Percentiles rank a stretch among this genome's conserved stretches.
Evolutionary conservation across 1,140 invertebrate genomes (phyloP).

Genomic region (Calycopis cecrops): DNA sequence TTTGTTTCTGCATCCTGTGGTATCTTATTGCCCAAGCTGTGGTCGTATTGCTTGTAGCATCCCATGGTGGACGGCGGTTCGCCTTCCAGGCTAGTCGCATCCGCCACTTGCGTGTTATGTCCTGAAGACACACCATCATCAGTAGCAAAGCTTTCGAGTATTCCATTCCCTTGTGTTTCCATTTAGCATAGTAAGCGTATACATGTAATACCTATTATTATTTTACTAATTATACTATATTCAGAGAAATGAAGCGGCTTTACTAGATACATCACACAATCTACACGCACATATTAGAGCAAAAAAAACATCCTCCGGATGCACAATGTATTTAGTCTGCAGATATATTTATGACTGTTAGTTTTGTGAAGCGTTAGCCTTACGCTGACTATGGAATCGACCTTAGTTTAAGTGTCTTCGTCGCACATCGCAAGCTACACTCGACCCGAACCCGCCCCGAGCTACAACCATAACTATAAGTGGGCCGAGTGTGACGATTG

Average conservation of each 20-base stretch:
- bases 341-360: conserved; percentile 52
- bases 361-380: conserved; percentile 71
- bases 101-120: conserved; percentile 88
- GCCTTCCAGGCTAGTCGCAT: conserved; percentile 90
- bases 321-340: conserved; percentile 66
- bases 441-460: conserved; percentile 62
- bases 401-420: conserved; percentile 71
- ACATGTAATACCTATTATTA: conserved; percentile 29
- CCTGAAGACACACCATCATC: conserved; percentile 79
- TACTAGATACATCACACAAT: conserved; percentile 67
- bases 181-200: conserved; percentile 30
- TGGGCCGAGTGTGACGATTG: conserved; percentile 61
- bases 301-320: conserved; percentile 69
- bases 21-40: conserved; percentile 80
- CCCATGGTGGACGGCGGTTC: conserved; percentile 85
- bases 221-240: conserved; percentile 40
- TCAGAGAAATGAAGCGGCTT: conserved; percentile 58
- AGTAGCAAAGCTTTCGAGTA: conserved; percentile 53
- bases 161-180: conserved; percentile 31
- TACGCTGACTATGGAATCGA: conserved; percentile 71
- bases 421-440: conserved; percentile 71
- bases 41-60: conserved; percentile 91
- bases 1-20: conserved; percentile 77
- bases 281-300: conserved; percentile 61
- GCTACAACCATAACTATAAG: conserved; percentile 56